phyloP scores from a whole-genome alignment of 2,797 vertebrate genomes.

The Sebastes umbrosus region DNA sequence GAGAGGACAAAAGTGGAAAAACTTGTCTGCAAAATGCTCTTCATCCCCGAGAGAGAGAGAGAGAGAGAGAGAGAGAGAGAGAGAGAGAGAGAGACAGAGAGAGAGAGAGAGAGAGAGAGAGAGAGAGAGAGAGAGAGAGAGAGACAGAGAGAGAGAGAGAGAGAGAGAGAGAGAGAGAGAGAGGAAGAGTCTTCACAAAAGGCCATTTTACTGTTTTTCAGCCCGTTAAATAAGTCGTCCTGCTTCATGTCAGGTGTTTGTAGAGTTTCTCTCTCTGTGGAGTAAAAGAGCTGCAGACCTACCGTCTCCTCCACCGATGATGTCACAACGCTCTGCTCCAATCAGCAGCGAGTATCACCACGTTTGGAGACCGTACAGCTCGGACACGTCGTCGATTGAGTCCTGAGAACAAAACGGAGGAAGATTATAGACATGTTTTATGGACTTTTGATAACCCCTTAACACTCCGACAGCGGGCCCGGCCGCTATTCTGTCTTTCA shows the following conservation, averaged over 20 bases:
- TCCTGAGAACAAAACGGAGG: too few species aligned
- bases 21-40: constrained; percentile 48
- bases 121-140: constrained; percentile 7
- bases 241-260: neutral
- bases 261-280: neutral
- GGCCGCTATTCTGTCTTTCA: too few species aligned
- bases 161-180: constrained; percentile 10
- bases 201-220: neutral
- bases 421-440: too few species aligned
- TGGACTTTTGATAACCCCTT: rapidly evolving
- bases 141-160: neutral
- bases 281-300: neutral
- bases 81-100: too few species aligned
- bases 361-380: too few species aligned
- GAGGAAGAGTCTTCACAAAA: constrained; percentile 9
- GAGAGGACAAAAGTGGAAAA: constrained; percentile 56
- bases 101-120: constrained; percentile 10
- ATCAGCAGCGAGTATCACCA: neutral
- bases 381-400: too few species aligned
- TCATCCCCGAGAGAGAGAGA: constrained; percentile 21
- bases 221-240: constrained; percentile 4
- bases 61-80: constrained; percentile 18
- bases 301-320: neutral
- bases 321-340: neutral
- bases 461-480: too few species aligned